Conservation (phyloP, 2,888 invertebrate genomes). For the Sminthurinus aureus region DNA sequence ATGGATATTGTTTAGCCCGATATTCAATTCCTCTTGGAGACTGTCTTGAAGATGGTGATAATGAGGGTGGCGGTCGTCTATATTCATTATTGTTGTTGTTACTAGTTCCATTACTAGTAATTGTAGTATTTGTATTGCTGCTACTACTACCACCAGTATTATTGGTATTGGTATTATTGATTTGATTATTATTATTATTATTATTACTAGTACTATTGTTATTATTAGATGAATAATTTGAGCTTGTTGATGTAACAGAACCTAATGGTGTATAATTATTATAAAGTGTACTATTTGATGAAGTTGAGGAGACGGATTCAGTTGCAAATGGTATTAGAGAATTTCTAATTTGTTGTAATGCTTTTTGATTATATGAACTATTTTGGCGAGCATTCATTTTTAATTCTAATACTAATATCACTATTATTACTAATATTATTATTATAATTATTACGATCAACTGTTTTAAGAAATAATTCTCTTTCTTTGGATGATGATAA, state of each 20-base stretch:
- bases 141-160: slow-evolving; percentile 13
- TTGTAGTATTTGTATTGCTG: background rate
- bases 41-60: slow-evolving; percentile 30
- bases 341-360: slow-evolving; percentile 57
- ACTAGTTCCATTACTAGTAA: background rate
- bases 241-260: slow-evolving; percentile 20
- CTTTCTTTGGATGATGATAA: background rate
- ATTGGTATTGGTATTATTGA: slow-evolving; percentile 11
- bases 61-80: slow-evolving; percentile 39
- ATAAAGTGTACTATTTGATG: slow-evolving; percentile 16
- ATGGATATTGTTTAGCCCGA: slow-evolving; percentile 62
- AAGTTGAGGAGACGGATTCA: slow-evolving; percentile 43
- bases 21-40: slow-evolving; percentile 58
- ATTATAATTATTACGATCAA: slow-evolving; percentile 11
- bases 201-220: background rate
- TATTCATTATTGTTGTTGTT: slow-evolving; percentile 5
- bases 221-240: slow-evolving; percentile 11
- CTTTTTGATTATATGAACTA: slow-evolving; percentile 57
- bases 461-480: background rate
- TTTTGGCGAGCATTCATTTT: slow-evolving; percentile 50
- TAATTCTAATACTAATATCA: background rate
- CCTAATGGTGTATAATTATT: slow-evolving; percentile 10
- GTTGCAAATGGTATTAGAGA: slow-evolving; percentile 58
- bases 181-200: background rate
- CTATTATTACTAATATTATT: background rate